phyloP scores from a whole-genome alignment of 2,797 vertebrate species.

The Bucorvus abyssinicus region DNA sequence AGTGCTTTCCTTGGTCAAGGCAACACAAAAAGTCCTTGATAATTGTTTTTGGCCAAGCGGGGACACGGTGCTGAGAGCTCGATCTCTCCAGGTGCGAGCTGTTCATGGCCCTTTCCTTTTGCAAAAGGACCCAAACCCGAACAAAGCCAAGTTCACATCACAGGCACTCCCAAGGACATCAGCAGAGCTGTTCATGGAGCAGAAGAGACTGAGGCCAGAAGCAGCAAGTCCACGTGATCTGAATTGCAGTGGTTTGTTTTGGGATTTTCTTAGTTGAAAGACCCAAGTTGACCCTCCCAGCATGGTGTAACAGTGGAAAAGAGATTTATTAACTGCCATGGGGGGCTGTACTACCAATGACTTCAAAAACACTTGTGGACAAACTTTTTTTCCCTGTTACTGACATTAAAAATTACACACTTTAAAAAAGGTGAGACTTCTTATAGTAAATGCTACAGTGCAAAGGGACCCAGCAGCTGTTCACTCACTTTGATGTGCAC shows the following conservation, averaged over 20 bases:
- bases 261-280: neutral
- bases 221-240: neutral
- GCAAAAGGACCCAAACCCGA: neutral
- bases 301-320: neutral
- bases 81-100: neutral
- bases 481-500: neutral
- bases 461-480: neutral
- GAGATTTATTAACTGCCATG: neutral
- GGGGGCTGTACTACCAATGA: neutral
- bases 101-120: neutral
- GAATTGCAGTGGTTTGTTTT: neutral
- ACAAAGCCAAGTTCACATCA: neutral
- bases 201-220: neutral
- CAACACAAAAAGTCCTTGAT: neutral
- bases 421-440: neutral
- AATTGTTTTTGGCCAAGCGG: neutral
- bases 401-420: neutral
- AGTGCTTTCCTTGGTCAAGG: fast-evolving
- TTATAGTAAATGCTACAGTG: neutral
- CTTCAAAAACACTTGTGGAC: neutral
- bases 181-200: neutral
- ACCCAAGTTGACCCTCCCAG: neutral
- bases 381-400: neutral
- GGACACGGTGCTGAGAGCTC: neutral
- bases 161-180: neutral